Conservation (phyloP, 1,140 invertebrate species). For the Ostrea edulis region DNA sequence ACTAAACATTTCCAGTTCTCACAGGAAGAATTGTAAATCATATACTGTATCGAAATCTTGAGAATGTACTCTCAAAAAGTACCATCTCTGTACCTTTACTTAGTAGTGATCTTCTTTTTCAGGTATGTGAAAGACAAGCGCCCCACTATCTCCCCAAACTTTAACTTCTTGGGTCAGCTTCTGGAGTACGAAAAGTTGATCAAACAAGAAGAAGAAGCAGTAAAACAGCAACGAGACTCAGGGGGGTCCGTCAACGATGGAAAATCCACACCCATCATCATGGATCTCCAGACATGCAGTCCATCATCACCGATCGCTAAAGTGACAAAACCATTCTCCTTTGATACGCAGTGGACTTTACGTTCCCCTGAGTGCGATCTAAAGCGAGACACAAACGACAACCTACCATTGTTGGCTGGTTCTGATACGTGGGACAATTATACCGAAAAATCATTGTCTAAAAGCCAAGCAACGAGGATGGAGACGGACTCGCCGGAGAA, state of each 20-base stretch:
- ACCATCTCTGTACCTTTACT: too few relatives aligned
- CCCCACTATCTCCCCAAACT: slow-evolving; percentile 95
- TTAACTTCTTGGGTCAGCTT: slow-evolving; percentile 84
- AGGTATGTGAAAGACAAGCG: slow-evolving; percentile 90
- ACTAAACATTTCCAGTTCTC: too few relatives aligned
- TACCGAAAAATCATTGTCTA: not conserved
- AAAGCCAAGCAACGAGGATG: not conserved
- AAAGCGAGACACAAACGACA: slow-evolving; percentile 45
- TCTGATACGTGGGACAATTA: slow-evolving; percentile 49
- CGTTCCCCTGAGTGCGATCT: slow-evolving; percentile 14
- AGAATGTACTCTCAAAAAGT: too few relatives aligned
- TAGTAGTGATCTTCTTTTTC: slow-evolving; percentile 33
- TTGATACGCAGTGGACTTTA: slow-evolving; percentile 42
- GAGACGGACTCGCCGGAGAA: not conserved
- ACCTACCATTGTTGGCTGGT: slow-evolving; percentile 46
- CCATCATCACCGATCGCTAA: slow-evolving; percentile 69
- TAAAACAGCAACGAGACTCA: slow-evolving; percentile 47
- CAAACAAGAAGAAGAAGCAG: slow-evolving; percentile 61
- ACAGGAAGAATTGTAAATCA: too few relatives aligned
- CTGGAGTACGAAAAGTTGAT: slow-evolving; percentile 82
- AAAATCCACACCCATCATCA: slow-evolving; percentile 58
- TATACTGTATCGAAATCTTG: too few relatives aligned
- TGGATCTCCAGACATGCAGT: slow-evolving; percentile 69
- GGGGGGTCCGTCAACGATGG: slow-evolving; percentile 16
- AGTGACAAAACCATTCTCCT: slow-evolving; percentile 55